Conservation (phyloP, 2,113 vertebrate species). For the Porphyrio hochstetteri region DNA sequence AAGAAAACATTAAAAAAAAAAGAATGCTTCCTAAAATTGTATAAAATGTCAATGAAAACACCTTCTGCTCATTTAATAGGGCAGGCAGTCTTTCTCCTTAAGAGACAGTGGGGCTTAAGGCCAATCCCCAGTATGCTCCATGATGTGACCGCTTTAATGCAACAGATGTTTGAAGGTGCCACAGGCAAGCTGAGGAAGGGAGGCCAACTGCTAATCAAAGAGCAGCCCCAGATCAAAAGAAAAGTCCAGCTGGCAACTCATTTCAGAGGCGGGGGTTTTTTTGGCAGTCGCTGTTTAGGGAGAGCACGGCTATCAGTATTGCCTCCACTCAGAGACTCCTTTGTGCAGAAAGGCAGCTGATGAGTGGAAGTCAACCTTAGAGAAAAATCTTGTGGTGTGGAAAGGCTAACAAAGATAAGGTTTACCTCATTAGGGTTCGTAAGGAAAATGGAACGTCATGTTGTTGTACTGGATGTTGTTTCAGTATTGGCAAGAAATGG, state of each 20-base stretch:
- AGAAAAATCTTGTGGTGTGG: not conserved
- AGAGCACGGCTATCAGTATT: not conserved
- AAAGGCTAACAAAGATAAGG: not conserved
- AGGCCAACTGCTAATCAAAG: not conserved
- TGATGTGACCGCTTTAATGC: not conserved
- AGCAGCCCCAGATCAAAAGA: not conserved
- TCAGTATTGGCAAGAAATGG: not conserved
- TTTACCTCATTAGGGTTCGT: not conserved
- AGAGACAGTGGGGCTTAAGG: not conserved
- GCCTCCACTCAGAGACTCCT: not conserved
- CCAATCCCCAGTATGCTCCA: not conserved
- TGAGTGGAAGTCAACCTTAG: not conserved
- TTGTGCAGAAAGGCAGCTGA: not conserved
- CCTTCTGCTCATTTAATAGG: not conserved
- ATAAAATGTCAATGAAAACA: not conserved
- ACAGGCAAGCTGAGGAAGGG: not conserved
- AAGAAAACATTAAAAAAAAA: not conserved
- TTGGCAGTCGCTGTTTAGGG: not conserved
- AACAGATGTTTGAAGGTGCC: not conserved
- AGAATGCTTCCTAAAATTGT: not conserved
- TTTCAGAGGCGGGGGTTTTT: not conserved
- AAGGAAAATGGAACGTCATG: not conserved
- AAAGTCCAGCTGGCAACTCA: not conserved
- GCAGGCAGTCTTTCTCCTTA: not conserved
- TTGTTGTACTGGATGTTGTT: not conserved